Evolutionary conservation across 1,140 invertebrate species (phyloP), one percentile per base, ranked within the genome.

Genomic region (Atta cephalotes): DNA sequence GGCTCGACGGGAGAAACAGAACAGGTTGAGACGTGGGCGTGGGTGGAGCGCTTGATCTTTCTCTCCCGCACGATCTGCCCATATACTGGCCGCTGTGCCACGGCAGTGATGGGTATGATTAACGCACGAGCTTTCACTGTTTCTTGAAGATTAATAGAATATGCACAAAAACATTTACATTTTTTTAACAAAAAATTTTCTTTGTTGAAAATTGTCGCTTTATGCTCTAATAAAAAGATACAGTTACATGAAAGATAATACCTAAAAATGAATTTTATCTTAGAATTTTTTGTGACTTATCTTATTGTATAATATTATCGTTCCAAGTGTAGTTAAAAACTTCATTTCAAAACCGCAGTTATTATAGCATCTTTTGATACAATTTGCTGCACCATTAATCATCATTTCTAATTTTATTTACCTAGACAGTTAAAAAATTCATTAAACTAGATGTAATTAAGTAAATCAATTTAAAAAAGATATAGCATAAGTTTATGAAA

Each of bases 21-120:
- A 94, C 93, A 94, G 93, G 94, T 94, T 94, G 93, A 93, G 93
- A 93, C 88, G 88, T 93, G 92, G 91, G 93, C 93, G 94, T 94
- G 93, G 94, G 94, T 94, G 94, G 93, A 94, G 91, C 92, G 93
- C 93, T 93, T 94, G 93, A 94, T 94, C 93, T 94, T 94, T 93
- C 91, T 91, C 91, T 89, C 85, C 87, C 81, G 87, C 87, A 87
- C 84, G 89, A 90, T 91, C 88, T 89, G 78, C 68, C 78, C 87
- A 88, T 90, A 88, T 86, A 82, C 77, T 79, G 88, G 86, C 86
- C 85, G 65, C 74, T 58, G 39, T 28, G 49, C 12, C n/a, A 25
- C 0, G 14, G 2, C 2, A 72, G 56, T 85, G 89, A 88, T 81
- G 87, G 90, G 56, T 87, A 82, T 39, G 78, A 88, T 12, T 85